Evolutionary conservation across 2,113 vertebrate genomes (phyloP).

Genomic region (Psittacara wagleri): DNA sequence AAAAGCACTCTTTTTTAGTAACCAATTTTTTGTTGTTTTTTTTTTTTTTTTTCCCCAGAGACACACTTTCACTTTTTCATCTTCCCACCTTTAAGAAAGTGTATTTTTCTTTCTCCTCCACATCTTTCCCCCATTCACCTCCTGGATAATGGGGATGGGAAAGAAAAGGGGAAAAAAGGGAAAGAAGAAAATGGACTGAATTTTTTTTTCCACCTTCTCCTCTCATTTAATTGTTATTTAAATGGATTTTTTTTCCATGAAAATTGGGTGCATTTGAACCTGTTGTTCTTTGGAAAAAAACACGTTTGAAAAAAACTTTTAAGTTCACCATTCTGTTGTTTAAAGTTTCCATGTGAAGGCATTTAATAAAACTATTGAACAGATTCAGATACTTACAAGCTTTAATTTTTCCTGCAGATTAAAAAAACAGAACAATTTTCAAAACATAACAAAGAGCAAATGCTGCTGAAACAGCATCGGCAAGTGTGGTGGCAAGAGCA

Average conservation of each 20-base stretch:
- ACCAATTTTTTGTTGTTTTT: neutral
- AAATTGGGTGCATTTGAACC: neutral
- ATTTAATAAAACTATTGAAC: neutral
- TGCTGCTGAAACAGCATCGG: slow-evolving; percentile 84
- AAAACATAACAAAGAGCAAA: slow-evolving; percentile 84
- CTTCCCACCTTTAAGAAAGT: neutral
- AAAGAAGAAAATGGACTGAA: neutral
- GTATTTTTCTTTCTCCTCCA: neutral
- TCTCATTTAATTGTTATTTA: neutral
- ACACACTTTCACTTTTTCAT: neutral
- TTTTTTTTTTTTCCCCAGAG: neutral
- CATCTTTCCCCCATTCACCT: neutral
- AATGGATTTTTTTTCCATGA: neutral
- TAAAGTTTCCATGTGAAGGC: neutral
- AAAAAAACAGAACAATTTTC: slow-evolving; percentile 78
- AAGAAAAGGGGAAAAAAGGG: neutral
- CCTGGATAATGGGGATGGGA: neutral
- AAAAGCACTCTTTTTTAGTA: neutral
- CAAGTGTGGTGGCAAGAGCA: slow-evolving; percentile 89
- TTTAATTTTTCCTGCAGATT: slow-evolving; percentile 75
- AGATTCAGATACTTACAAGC: neutral
- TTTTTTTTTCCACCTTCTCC: neutral
- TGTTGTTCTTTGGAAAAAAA: neutral
- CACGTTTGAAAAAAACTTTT: neutral
- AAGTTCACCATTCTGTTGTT: neutral